Evolutionary conservation across 2,888 invertebrate genomes (phyloP), one percentile per base, ranked within the genome.

Genomic region (Himalopsyche anomala): DNA sequence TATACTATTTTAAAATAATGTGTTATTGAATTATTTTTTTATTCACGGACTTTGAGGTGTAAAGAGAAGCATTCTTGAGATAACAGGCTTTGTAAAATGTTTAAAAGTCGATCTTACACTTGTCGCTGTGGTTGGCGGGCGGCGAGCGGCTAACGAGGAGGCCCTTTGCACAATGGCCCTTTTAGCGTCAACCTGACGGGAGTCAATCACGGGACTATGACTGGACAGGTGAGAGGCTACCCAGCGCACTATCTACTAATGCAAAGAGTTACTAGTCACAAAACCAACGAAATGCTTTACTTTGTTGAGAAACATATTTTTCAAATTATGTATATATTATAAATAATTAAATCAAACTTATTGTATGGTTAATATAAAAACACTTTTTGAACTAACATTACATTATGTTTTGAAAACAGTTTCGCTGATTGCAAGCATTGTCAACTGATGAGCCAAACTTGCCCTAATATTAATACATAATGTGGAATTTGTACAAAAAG

Each of bases 101-200:
- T 56, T 38, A 42, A 56, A 83, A 83, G 85, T 62, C 83, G 56
- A 80, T 83, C 81, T 82, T 85, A 85, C 85, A 85, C 85, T 83
- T 85, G 85, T 85, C 85, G 79, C 85, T 56, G 69, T 83, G 40
- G 54, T 62, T 69, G 83, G 69, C 79, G 56, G 80, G 79, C 84
- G 82, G 51, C 83, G 74, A 51, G 80, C 69, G 42, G 38, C 79
- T 87, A 87, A 87, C 87, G 85, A 87, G 85, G 74, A 83, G 45
- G 17, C 19, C 84, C 55, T 45, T 51, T 80, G 79, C 88, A 88
- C 87, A 87, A 88, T 88, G 84, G 87, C 80, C 87, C 86, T 88
- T 87, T 88, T 88, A 88, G 87, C 86, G 88, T 88, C 88, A 88
- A 82, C 55, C 83, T 82, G 80, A 80, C 79, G 84, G 79, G 85